Conservation (phyloP, 2,113 vertebrate genomes). For the Ifrita kowaldi region DNA sequence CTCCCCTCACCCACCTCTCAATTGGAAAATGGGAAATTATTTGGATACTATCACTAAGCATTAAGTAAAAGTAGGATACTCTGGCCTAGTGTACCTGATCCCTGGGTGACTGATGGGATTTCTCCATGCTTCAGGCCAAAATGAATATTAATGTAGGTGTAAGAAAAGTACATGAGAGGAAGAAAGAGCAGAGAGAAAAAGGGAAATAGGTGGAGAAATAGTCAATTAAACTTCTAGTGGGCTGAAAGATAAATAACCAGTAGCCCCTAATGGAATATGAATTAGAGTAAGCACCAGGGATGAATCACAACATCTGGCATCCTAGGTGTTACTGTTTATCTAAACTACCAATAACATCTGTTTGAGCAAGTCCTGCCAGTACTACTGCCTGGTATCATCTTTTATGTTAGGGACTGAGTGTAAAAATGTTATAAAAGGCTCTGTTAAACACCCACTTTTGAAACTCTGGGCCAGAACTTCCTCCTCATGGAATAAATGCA, state of each 20-base stretch:
- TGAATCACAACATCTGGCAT: constrained; percentile 68
- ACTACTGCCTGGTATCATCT: not conserved
- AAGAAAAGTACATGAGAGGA: not conserved
- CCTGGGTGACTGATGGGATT: not conserved
- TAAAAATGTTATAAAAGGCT: not conserved
- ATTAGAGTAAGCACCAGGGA: constrained; percentile 38
- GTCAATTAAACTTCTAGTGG: constrained; percentile 7
- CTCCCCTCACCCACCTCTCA: constrained; percentile 54
- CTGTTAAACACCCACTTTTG: not conserved
- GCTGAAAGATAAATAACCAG: constrained; percentile 49
- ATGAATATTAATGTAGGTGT: not conserved
- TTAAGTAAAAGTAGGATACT: constrained; percentile 36
- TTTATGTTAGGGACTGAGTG: not conserved
- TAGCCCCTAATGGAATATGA: constrained; percentile 39
- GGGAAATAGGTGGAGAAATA: not conserved
- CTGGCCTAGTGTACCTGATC: constrained; percentile 14
- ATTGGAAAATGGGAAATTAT: constrained; percentile 57
- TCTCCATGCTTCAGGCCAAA: constrained; percentile 22
- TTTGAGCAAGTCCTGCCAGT: constrained; percentile 36
- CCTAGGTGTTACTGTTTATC: constrained; percentile 48
- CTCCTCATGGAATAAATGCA: not conserved
- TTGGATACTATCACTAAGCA: constrained; percentile 52
- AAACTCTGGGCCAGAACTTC: not conserved
- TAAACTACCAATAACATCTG: constrained; percentile 58
- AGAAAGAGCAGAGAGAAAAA: not conserved